Evolutionary conservation across 2,888 invertebrate species (phyloP).

Genomic region (Meloe dianella): DNA sequence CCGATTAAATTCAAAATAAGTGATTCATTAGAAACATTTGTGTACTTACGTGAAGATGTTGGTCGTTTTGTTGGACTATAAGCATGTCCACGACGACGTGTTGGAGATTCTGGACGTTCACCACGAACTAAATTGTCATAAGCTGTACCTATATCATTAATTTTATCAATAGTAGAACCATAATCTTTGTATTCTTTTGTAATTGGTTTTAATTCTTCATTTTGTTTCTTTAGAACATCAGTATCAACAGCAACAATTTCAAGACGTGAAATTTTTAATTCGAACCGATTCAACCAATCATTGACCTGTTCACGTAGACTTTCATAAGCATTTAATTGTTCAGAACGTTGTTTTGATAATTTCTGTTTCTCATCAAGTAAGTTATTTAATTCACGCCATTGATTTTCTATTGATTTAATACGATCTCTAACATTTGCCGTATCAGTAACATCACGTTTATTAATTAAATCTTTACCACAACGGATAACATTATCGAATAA

Average conservation of each 20-base stretch:
- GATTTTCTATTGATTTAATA: conserved; percentile 82
- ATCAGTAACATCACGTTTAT: conserved; percentile 88
- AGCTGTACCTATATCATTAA: conserved; percentile 86
- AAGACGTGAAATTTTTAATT: conserved; percentile 75
- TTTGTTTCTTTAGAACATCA: conserved; percentile 82
- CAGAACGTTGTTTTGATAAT: conserved; percentile 81
- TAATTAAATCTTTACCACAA: conserved; percentile 80
- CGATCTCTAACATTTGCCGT: conserved; percentile 82
- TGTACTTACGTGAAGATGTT: conserved; percentile 42
- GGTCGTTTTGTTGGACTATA: conserved; percentile 85
- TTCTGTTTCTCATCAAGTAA: conserved; percentile 84
- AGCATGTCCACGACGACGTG: conserved; percentile 69
- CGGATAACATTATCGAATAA: conserved; percentile 79
- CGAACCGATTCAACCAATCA: conserved; percentile 85
- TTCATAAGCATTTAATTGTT: conserved; percentile 87
- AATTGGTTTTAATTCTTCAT: conserved; percentile 83
- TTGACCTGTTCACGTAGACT: conserved; percentile 79
- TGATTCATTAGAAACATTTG: neutral
- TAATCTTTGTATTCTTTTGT: conserved; percentile 89
- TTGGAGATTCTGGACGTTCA: conserved; percentile 81
- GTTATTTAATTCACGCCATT: conserved; percentile 87
- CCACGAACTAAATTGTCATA: conserved; percentile 82
- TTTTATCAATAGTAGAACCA: conserved; percentile 83
- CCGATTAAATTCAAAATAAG: conserved; percentile 61
- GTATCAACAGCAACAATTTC: conserved; percentile 88